Conservation (phyloP, 2,113 vertebrate genomes). For the Gnathonemus echidnorhynchus region DNA sequence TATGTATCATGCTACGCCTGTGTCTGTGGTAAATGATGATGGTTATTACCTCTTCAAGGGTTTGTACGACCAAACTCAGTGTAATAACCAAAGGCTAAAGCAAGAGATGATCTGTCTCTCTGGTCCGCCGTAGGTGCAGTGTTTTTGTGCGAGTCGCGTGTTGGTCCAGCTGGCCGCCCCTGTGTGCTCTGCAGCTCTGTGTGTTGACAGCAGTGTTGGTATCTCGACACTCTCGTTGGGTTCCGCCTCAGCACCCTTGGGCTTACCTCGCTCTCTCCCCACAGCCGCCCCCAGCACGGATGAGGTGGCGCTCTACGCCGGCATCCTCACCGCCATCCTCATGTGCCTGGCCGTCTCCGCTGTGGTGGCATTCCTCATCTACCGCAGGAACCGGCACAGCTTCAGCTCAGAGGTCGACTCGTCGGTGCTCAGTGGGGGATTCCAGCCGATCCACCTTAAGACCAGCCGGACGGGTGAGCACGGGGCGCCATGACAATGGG, state of each 20-base stretch:
- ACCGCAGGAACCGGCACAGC: constrained; percentile 78
- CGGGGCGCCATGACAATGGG: too few relatives aligned
- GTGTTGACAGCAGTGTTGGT: background rate
- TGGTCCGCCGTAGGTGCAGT: background rate
- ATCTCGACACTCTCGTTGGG: background rate
- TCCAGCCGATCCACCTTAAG: constrained; percentile 81
- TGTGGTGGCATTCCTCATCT: constrained; percentile 72
- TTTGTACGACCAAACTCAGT: background rate
- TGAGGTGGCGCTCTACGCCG: constrained; percentile 75
- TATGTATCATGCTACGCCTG: background rate
- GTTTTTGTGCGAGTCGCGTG: background rate
- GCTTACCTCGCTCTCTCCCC: constrained; percentile 19
- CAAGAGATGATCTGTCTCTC: background rate
- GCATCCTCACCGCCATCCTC: constrained; percentile 73
- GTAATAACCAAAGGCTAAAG: background rate
- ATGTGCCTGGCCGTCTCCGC: constrained; percentile 76
- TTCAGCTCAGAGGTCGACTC: constrained; percentile 81
- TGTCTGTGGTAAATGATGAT: background rate
- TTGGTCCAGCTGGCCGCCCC: background rate
- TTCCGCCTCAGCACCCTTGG: constrained; percentile 8
- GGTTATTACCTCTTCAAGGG: background rate
- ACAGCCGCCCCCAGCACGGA: constrained; percentile 76
- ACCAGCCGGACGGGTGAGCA: constrained; percentile 76
- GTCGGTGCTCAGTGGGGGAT: constrained; percentile 75
- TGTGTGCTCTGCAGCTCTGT: background rate